phyloP scores from a whole-genome alignment of 2,888 invertebrate genomes.

The Agrochola lota region DNA sequence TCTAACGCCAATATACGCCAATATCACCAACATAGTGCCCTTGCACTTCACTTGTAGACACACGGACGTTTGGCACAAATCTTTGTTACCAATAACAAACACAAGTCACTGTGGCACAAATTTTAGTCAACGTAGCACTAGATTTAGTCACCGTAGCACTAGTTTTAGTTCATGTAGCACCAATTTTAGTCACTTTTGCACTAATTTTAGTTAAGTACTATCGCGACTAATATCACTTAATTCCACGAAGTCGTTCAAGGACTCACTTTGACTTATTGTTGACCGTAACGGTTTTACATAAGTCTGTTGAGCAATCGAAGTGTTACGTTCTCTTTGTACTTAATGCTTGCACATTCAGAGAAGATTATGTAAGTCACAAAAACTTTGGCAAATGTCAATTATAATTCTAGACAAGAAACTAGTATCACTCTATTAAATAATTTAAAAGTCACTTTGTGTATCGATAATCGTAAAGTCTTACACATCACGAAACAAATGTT shows the following conservation, averaged over 20 bases:
- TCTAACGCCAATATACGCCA: slow-evolving; percentile 87
- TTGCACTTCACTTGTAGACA: slow-evolving; percentile 66
- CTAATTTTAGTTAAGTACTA: background rate
- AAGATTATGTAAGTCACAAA: slow-evolving; percentile 30
- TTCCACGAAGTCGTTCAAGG: slow-evolving; percentile 1
- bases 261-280: slow-evolving; percentile 13
- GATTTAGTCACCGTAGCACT: background rate
- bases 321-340: slow-evolving; percentile 7
- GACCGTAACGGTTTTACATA: slow-evolving; percentile 24
- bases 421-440: slow-evolving; percentile 21
- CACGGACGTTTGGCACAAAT: slow-evolving; percentile 43
- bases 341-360: slow-evolving; percentile 24
- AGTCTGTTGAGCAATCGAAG: slow-evolving; percentile 26
- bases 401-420: slow-evolving; percentile 6
- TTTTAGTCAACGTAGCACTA: slow-evolving; percentile 2
- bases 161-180: background rate
- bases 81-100: slow-evolving; percentile 36
- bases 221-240: slow-evolving; percentile 6
- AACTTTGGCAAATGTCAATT: slow-evolving; percentile 12
- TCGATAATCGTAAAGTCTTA: background rate
- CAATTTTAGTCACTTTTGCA: background rate
- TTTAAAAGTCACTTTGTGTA: slow-evolving; percentile 2
- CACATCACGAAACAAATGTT: slow-evolving; percentile 1
- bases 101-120: slow-evolving; percentile 36
- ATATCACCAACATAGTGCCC: slow-evolving; percentile 86